Evolutionary conservation across 2,888 invertebrate species (phyloP), one percentile per base, ranked within the genome.

Genomic region (Tanypteryx hageni): DNA sequence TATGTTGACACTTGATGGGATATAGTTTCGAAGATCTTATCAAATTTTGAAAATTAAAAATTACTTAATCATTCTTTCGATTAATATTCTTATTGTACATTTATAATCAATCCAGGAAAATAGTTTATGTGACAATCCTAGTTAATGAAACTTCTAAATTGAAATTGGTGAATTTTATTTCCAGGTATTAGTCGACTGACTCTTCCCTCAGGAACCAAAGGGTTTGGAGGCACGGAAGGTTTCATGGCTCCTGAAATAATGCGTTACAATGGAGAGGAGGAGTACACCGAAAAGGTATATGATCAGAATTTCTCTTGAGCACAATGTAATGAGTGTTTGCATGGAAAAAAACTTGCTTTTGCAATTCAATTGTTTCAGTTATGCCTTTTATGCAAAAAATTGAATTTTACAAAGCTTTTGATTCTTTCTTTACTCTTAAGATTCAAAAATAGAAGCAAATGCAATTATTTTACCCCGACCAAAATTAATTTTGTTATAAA

Each of bases 211-310:
- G 98, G 99, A 0, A 98, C 98, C 0, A 99, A 99, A 95, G 99
- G 99, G 0, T 99, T 99, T 95, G 99, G 99, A 0, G 99, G 99
- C 2, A 99, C 99, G 0, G 99, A 99, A 95, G 99, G 99, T 0
- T 99, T 99, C 95, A 99, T 99, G 98, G 99, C 99, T 3, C 99
- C 99, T 0, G 99, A 99, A 96, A 99, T 99, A 93, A 98, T 99
- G 96, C 96, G 98, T 89, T 99, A 99, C 95, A 99, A 99, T 95
- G 99, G 99, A 0, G 99, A 99, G 95, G 99, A 99, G 95, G 99
- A 99, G 94, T 99, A 99, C 94, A 99, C 99, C 0, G 99, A 99
- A 94, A 99, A 99, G 96, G 98, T 97, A 93, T 92, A 92, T 16
- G 2, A 44, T 44, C 44, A 44, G 44, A 44, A 44, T 44, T 44